Evolutionary conservation across 2,888 invertebrate species (phyloP).

Genomic region (Himalopsyche tibetana): DNA sequence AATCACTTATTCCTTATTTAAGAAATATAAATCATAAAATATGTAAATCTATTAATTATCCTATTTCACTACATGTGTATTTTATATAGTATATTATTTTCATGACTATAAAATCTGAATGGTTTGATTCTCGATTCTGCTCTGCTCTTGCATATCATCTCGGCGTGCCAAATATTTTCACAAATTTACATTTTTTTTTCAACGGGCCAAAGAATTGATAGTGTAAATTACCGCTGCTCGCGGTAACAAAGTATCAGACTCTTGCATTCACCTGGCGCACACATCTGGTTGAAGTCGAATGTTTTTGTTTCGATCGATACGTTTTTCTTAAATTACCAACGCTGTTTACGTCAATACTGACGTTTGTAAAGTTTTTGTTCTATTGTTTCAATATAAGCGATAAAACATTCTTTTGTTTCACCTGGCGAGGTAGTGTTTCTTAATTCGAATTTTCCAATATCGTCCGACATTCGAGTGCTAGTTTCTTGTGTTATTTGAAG

Average conservation of each 20-base stretch:
- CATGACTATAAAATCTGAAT: too few relatives aligned
- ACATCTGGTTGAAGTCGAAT: slow-evolving; percentile 14
- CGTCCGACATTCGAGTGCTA: background rate
- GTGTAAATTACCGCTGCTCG: slow-evolving; percentile 51
- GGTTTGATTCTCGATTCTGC: background rate
- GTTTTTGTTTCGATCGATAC: slow-evolving; percentile 13
- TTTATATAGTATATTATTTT: too few relatives aligned
- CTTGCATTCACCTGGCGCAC: slow-evolving; percentile 46
- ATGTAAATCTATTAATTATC: too few relatives aligned
- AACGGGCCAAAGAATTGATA: slow-evolving; percentile 48
- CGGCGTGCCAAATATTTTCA: slow-evolving; percentile 48
- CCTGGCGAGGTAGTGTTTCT: background rate
- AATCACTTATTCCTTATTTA: too few relatives aligned
- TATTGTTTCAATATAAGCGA: background rate
- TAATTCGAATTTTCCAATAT: background rate
- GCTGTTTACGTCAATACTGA: background rate
- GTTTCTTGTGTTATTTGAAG: too few relatives aligned
- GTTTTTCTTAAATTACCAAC: background rate
- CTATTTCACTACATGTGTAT: too few relatives aligned
- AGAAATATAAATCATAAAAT: too few relatives aligned
- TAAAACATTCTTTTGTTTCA: background rate
- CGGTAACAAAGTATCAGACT: slow-evolving; percentile 34
- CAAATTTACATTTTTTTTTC: slow-evolving; percentile 51
- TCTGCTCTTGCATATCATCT: background rate
- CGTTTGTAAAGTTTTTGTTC: background rate